Evolutionary conservation across 2,888 invertebrate genomes (phyloP).

Genomic region (Deilephila porcellus): DNA sequence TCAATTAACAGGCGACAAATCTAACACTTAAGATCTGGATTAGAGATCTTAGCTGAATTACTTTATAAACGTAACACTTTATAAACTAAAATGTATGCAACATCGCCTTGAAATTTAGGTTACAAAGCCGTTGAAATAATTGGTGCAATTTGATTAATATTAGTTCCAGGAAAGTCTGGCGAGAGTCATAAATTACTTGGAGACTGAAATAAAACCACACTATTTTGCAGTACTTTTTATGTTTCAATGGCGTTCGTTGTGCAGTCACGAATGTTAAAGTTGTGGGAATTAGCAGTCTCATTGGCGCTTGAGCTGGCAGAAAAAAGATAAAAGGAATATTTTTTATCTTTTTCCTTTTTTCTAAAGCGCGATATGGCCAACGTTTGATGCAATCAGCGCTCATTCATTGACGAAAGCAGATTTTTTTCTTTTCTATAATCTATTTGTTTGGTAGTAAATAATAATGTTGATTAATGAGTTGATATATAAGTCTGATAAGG

Average conservation of each 20-base stretch:
- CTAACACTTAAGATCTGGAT: no score
- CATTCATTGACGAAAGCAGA: neutral
- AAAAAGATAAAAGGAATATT: neutral
- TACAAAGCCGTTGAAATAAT: conserved; percentile 12
- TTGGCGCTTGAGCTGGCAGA: neutral
- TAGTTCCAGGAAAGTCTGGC: conserved; percentile 61
- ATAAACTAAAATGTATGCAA: neutral
- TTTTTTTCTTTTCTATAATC: no score
- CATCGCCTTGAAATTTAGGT: conserved; percentile 8
- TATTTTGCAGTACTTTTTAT: conserved; percentile 48
- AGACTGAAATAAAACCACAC: conserved; percentile 46
- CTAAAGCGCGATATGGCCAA: no score
- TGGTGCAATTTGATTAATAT: conserved; percentile 31
- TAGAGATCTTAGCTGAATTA: no score
- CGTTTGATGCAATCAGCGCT: conserved; percentile 35
- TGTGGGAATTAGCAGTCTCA: conserved; percentile 8
- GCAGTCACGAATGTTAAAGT: conserved; percentile 56
- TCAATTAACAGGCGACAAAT: no score
- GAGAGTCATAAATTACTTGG: conserved; percentile 42
- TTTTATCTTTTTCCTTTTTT: neutral
- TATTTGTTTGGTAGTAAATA: no score
- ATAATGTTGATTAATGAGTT: no score
- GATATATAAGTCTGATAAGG: no score
- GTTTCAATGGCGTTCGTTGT: conserved; percentile 52
- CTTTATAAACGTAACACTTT: no score